Conservation (phyloP, 2,113 vertebrate genomes). For the Smithornis capensis region DNA sequence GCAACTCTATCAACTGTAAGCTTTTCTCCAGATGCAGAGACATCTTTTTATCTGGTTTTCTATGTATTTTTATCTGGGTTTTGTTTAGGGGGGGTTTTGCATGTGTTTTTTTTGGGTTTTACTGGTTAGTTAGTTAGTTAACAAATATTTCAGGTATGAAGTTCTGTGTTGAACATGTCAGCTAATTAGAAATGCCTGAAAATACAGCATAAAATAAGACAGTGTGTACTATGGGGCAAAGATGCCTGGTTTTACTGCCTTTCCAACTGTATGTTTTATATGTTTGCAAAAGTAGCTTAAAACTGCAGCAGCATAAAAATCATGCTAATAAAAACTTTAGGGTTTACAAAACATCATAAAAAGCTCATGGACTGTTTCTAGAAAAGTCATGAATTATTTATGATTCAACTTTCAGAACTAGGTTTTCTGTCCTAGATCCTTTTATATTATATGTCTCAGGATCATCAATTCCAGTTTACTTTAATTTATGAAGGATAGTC, state of each 20-base stretch:
- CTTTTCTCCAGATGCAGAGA: background rate
- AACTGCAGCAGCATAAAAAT: background rate
- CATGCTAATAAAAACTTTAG: constrained; percentile 56
- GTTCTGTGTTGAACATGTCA: background rate
- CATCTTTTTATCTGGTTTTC: background rate
- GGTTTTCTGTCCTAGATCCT: constrained; percentile 48
- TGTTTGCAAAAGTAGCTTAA: constrained; percentile 5
- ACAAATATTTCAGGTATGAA: constrained; percentile 20
- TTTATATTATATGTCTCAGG: constrained; percentile 59
- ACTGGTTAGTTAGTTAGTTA: background rate
- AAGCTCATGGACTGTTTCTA: constrained; percentile 49
- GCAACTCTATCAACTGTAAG: background rate
- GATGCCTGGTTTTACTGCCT: background rate
- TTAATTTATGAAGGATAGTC: constrained; percentile 36
- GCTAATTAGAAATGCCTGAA: constrained; percentile 27
- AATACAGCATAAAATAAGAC: constrained; percentile 31
- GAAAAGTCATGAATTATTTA: constrained; percentile 70
- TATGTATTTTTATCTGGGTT: background rate
- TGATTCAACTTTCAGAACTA: constrained; percentile 47
- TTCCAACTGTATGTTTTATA: background rate
- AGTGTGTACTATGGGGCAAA: background rate
- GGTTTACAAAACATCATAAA: constrained; percentile 60
- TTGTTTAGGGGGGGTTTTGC: background rate
- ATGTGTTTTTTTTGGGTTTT: accelerated
- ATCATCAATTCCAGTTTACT: constrained; percentile 60